Percentiles rank a stretch among this genome's conserved stretches.
phyloP scores from a whole-genome alignment of 2,888 invertebrate genomes.

The Limnephilus auricula region DNA sequence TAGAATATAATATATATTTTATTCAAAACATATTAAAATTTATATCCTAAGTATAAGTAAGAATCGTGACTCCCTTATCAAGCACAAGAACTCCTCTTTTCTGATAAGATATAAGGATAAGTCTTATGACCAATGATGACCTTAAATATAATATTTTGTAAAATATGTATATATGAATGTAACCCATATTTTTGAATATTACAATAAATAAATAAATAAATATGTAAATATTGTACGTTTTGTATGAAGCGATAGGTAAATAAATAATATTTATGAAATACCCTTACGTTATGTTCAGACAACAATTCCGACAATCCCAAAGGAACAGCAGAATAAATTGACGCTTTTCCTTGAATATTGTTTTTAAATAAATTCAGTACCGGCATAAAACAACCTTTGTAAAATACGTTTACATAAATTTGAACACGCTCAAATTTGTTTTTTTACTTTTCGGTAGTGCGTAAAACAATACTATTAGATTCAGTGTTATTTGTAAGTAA shows the following conservation, averaged over 20 bases:
- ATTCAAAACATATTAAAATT: too few species aligned
- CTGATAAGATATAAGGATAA: too few species aligned
- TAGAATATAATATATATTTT: too few species aligned
- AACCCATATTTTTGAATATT: too few species aligned
- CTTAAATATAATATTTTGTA: too few species aligned
- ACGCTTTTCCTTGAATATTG: conserved; percentile 10
- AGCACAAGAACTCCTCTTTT: too few species aligned
- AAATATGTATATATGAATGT: too few species aligned
- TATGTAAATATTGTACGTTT: background rate
- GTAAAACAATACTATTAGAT: background rate
- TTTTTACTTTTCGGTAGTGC: background rate
- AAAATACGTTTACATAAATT: background rate
- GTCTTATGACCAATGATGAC: too few species aligned
- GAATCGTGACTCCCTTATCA: too few species aligned
- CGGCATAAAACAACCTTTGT: background rate
- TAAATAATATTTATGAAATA: background rate
- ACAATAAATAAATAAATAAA: too few species aligned
- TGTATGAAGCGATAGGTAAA: background rate
- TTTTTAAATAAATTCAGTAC: background rate
- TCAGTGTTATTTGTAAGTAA: background rate
- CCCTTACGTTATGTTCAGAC: background rate
- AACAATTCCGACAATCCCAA: background rate
- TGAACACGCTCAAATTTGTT: background rate
- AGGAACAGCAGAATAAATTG: conserved; percentile 11
- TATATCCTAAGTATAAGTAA: too few species aligned